Evolutionary conservation across 2,888 invertebrate species (phyloP).

Genomic region (Heliconius charithonia): DNA sequence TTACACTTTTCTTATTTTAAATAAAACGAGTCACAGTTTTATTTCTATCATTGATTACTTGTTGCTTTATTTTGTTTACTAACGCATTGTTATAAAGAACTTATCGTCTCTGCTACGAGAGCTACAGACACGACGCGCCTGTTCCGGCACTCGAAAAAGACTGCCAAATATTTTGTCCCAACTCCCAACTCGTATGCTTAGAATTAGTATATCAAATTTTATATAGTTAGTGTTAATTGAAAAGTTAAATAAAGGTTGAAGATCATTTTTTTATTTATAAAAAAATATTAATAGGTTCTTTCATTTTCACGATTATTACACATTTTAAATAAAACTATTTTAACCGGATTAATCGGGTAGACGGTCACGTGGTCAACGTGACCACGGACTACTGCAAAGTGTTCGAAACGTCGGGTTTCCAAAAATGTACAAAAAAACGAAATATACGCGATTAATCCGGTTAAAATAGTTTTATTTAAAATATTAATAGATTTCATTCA

Average conservation of each 20-base stretch:
- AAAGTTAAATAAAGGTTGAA: not conserved
- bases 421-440: no score
- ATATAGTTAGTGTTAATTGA: not conserved
- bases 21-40: not conserved
- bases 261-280: not conserved
- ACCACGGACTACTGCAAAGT: no score
- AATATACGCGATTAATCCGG: no score
- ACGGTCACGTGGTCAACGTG: no score
- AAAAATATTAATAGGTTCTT: no score
- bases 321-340: no score
- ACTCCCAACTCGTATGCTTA: not conserved
- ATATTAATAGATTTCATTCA: not conserved
- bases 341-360: no score
- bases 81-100: not conserved
- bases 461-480: no score
- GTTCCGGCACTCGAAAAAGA: slow-evolving; percentile 26
- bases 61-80: not conserved
- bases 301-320: no score
- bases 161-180: slow-evolving; percentile 32
- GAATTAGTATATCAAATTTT: not conserved
- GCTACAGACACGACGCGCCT: slow-evolving; percentile 26
- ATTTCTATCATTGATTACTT: not conserved
- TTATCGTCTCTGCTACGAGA: not conserved
- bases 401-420: no score
- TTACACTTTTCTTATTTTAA: not conserved